Conservation (phyloP, 2,113 vertebrate species). For the Xiphorhynchus elegans region DNA sequence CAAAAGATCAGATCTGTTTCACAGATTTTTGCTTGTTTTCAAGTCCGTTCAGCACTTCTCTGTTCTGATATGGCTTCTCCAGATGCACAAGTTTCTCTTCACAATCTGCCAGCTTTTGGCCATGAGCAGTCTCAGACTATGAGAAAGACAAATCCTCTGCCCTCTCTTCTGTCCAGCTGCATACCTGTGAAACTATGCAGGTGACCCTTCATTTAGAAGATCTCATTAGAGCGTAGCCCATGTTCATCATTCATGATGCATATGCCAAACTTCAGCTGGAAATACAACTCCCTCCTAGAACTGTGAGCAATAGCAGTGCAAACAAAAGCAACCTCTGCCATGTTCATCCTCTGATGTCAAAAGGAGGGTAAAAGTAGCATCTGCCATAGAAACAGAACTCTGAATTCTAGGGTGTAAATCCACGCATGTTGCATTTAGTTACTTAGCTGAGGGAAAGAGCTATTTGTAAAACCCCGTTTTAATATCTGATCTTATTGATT, state of each 20-base stretch:
- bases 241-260: background rate
- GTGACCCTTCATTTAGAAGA: background rate
- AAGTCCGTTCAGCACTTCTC: background rate
- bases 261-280: background rate
- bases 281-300: background rate
- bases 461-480: background rate
- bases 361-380: background rate
- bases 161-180: background rate
- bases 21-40: slow-evolving; percentile 2
- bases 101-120: background rate
- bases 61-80: background rate
- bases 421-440: background rate
- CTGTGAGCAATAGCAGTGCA: background rate
- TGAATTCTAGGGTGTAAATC: background rate
- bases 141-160: background rate
- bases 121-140: background rate
- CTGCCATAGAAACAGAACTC: background rate
- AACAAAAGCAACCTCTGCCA: background rate
- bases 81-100: background rate
- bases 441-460: background rate
- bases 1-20: background rate
- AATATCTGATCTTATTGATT: background rate
- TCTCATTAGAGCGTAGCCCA: background rate
- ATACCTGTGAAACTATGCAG: background rate
- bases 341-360: background rate